Evolutionary conservation across 2,888 invertebrate species (phyloP).

Genomic region (Ormia ochracea): DNA sequence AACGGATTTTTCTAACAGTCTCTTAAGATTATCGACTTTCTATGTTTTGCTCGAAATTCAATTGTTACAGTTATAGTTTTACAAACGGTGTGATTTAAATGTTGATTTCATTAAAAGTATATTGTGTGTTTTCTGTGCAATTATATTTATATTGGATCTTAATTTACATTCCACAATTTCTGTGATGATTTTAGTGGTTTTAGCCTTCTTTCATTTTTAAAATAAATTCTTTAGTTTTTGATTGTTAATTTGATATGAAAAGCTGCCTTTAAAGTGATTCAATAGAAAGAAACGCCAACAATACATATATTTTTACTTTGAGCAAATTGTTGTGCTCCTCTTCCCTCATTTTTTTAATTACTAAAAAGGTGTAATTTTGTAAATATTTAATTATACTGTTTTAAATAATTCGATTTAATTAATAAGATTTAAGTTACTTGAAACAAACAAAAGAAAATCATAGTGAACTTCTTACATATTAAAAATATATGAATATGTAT

Average conservation of each 20-base stretch:
- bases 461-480: no score
- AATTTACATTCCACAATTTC: no score
- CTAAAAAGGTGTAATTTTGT: not conserved
- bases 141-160: no score
- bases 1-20: conserved; percentile 52
- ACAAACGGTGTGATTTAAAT: not conserved
- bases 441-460: conserved; percentile 32
- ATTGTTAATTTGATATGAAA: conserved; percentile 45
- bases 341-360: not conserved
- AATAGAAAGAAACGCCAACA: not conserved
- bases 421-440: not conserved
- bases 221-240: conserved; percentile 44
- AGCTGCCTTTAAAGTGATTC: conserved; percentile 29
- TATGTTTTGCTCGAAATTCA: conserved; percentile 9
- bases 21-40: conserved; percentile 54
- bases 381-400: not conserved
- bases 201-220: not conserved
- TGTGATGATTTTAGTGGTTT: not conserved
- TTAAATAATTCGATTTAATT: conserved; percentile 20
- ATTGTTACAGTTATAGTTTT: not conserved
- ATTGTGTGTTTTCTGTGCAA: no score
- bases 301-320: conserved; percentile 13
- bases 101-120: no score
- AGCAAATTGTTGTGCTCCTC: conserved; percentile 26
- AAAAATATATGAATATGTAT: no score